phyloP scores from a whole-genome alignment of 2,797 vertebrate genomes.

The Cyclura pinguis region DNA sequence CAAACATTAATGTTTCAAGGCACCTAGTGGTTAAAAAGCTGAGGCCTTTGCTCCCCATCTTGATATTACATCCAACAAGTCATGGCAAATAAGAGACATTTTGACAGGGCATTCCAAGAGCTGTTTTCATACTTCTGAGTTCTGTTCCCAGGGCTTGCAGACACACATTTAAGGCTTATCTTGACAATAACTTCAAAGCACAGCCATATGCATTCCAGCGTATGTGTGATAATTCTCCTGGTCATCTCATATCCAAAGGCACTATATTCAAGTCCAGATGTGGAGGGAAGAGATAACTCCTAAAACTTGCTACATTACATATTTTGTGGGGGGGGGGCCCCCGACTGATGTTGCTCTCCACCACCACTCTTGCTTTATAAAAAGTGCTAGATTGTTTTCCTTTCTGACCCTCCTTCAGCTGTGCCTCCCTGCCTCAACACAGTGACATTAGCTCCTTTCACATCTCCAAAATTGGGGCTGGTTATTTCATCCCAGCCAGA shows the following conservation, averaged over 20 bases:
- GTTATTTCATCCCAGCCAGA: not conserved
- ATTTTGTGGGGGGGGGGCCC: no score
- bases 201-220: not conserved
- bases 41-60: not conserved
- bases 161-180: conserved; percentile 14
- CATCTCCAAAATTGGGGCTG: not conserved
- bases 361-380: not conserved
- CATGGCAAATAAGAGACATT: not conserved
- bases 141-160: not conserved
- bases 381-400: not conserved
- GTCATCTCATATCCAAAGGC: not conserved
- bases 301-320: not conserved
- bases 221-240: not conserved
- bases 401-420: not conserved
- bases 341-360: not conserved
- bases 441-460: not conserved
- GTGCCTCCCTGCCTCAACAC: not conserved
- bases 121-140: not conserved
- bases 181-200: not conserved
- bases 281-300: not conserved
- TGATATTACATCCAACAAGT: conserved; percentile 1
- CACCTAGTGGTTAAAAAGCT: not conserved
- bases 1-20: not conserved
- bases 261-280: not conserved
- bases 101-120: not conserved